These are phyloP conservation scores for Myiagra hebetior DNA, from an alignment of 2,113 vertebrate species.

Conservation along the genomic window DNA sequence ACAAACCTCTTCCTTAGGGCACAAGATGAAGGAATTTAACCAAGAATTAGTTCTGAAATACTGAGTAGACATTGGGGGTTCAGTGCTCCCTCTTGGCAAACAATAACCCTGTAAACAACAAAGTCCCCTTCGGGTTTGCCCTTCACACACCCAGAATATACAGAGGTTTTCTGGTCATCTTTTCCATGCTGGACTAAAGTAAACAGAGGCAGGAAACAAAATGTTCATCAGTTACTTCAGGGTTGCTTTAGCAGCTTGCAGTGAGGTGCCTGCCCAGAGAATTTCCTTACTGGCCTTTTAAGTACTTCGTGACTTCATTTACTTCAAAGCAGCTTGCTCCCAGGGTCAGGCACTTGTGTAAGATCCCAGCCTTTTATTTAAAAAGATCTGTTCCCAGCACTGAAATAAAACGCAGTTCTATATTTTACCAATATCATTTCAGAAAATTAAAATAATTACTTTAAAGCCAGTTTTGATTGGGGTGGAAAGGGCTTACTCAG, in stretches of 20 bases:
- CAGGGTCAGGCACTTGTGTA: background rate
- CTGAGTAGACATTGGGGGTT: background rate
- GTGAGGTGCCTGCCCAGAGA: background rate
- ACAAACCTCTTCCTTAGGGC: background rate
- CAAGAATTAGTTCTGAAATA: background rate
- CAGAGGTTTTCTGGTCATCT: background rate
- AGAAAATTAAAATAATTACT: background rate
- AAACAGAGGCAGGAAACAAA: background rate
- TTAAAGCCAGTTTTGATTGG: background rate
- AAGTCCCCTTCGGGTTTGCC: background rate
- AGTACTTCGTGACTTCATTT: background rate
- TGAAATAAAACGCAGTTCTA: background rate
- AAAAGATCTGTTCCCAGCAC: background rate
- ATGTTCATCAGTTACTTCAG: background rate
- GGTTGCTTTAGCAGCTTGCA: background rate
- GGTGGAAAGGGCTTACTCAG: background rate
- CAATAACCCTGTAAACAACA: background rate
- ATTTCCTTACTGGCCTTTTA: background rate
- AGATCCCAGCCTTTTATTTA: background rate
- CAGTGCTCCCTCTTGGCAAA: background rate
- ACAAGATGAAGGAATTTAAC: background rate
- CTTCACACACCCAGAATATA: background rate
- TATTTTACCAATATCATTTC: background rate
- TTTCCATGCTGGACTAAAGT: background rate
- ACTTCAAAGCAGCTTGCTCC: background rate